A percentile compares a stretch with the other conserved stretches of the same genome.
phyloP scores from a whole-genome alignment of 2,113 vertebrate species.

The Crotalus viridis region DNA sequence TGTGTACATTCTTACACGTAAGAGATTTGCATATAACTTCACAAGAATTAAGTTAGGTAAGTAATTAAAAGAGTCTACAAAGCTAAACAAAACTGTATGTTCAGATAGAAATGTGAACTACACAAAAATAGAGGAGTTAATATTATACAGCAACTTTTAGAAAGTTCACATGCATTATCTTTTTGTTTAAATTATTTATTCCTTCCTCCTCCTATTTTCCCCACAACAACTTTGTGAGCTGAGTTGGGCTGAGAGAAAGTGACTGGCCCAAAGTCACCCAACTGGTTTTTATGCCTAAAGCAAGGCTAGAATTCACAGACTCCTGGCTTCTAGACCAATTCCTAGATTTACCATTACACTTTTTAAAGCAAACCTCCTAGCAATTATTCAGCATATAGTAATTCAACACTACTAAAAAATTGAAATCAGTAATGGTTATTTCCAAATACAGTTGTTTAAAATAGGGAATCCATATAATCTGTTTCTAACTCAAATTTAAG shows the following conservation, averaged over 20 bases:
- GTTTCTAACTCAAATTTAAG: neutral
- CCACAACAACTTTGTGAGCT: neutral
- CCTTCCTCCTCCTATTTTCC: neutral
- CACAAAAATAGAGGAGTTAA: neutral
- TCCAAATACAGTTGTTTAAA: neutral
- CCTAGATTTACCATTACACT: neutral
- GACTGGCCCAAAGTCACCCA: neutral
- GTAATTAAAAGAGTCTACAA: neutral
- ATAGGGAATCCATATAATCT: neutral
- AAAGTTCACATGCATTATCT: neutral
- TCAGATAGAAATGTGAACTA: neutral
- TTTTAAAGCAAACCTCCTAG: neutral
- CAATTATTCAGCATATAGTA: neutral
- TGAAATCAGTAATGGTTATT: neutral
- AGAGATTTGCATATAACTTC: neutral
- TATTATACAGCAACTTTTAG: neutral
- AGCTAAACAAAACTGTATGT: neutral
- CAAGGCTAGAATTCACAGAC: neutral
- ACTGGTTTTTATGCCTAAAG: neutral
- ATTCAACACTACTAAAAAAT: neutral
- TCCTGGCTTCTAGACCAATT: neutral
- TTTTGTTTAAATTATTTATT: neutral
- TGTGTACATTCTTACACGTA: neutral
- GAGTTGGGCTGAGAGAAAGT: neutral
- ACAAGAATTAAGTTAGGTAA: neutral